Evolutionary conservation across 2,888 invertebrate species (phyloP).

Genomic region (Hofmannophila pseudospretella): DNA sequence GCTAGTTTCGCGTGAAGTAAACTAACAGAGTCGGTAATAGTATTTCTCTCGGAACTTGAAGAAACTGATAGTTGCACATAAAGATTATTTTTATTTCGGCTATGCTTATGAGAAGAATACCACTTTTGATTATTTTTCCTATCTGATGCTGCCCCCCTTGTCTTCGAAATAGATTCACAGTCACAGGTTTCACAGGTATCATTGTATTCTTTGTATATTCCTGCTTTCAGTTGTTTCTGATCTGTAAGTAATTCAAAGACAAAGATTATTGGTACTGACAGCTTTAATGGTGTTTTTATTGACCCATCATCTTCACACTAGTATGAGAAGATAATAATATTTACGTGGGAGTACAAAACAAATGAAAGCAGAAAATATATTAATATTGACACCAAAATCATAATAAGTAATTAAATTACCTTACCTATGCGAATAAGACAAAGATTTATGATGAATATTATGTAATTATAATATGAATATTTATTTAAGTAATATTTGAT

Average conservation of each 20-base stretch:
- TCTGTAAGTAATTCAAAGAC: constrained; percentile 42
- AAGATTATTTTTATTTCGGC: constrained; percentile 3
- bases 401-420: too few relatives aligned
- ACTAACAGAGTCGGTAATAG: not conserved
- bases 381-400: too few relatives aligned
- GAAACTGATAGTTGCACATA: constrained; percentile 1
- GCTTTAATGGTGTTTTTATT: constrained; percentile 1
- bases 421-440: too few relatives aligned
- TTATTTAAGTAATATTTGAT: too few relatives aligned
- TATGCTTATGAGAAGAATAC: too few relatives aligned
- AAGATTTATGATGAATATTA: too few relatives aligned
- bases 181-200: not conserved
- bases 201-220: constrained; percentile 14
- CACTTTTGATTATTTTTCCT: too few relatives aligned
- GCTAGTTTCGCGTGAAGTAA: constrained; percentile 5
- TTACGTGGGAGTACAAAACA: constrained; percentile 63
- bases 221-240: constrained; percentile 36
- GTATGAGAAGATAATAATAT: too few relatives aligned
- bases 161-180: not conserved
- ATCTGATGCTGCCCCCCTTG: not conserved
- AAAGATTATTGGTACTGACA: not conserved
- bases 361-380: constrained; percentile 23
- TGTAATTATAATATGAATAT: too few relatives aligned
- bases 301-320: too few relatives aligned
- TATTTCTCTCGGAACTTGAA: constrained; percentile 5